phyloP scores from a whole-genome alignment of 2,888 invertebrate genomes.

The Drosophila heteroneura region DNA sequence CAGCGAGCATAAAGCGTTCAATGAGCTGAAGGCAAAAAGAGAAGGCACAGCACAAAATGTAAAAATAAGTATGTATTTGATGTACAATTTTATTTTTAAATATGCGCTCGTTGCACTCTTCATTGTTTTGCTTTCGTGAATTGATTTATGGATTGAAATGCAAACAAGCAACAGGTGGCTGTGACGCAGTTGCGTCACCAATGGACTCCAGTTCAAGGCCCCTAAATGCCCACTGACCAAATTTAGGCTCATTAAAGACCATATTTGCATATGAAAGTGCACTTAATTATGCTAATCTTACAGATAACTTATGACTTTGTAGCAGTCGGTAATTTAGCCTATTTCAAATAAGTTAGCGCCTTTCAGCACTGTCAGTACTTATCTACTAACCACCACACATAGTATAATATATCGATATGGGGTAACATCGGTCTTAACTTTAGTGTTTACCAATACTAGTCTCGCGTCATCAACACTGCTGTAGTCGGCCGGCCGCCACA shows the following conservation, averaged over 20 bases:
- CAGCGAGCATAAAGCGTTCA: conserved; percentile 38
- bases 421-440: not conserved
- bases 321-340: not conserved
- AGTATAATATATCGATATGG: conserved; percentile 10
- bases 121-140: conserved; percentile 42
- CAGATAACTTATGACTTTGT: conserved; percentile 7
- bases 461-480: conserved; percentile 4
- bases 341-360: conserved; percentile 12
- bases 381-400: conserved; percentile 37
- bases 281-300: conserved; percentile 51
- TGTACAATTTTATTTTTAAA: conserved; percentile 68
- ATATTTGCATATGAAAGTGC: conserved; percentile 53
- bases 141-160: conserved; percentile 70
- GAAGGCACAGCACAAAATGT: conserved; percentile 33
- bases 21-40: conserved; percentile 36
- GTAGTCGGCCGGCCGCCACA: conserved; percentile 29
- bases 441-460: conserved; percentile 11
- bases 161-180: conserved; percentile 63
- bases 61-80: conserved; percentile 39
- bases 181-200: conserved; percentile 29
- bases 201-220: conserved; percentile 14
- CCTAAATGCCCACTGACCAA: conserved; percentile 19
- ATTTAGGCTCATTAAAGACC: conserved; percentile 43
- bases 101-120: conserved; percentile 50
- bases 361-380: conserved; percentile 4